Base-by-base conservation (phyloP, 2,797 vertebrate species). In the Halcyon badia region DNA sequence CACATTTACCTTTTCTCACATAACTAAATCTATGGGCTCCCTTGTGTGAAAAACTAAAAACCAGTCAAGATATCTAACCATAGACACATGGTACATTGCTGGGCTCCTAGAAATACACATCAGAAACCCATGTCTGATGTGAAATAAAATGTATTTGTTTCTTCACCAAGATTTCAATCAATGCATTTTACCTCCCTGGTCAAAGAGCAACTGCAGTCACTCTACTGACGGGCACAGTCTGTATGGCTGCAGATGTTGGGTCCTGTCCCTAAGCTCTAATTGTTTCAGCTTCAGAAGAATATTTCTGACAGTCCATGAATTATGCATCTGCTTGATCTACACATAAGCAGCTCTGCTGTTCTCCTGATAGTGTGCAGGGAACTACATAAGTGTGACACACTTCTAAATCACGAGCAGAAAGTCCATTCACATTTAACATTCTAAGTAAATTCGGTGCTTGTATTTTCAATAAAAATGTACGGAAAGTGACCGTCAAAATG, bases 1-100 rank as follows among this genome's bases (percentile, higher is more conserved):
- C 4, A 58, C 7, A 16, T 58, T 87, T 65, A 61, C 31, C 5
- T 83, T 65, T 57, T 57, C 25, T 69, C 30, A 75, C 9, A 3
- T 51, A 68, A 37, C 42, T 58, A 24, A 60, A 80, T n/a, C 21
- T 54, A 31, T 19, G 11, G 41, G 57, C 13, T 80, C 37, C 54
- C 24, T 39, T 69, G 13, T 12, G 5, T 13, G 30, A 94, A 68
- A 68, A 91, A 48, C 19, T 83, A 57, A 92, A 80, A 87, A 58
- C 2, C 28, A 84, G 37, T 30, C 15, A 61, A 75, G 30, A 19
- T 22, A 82, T 11, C 22, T 15, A 83, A 26, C 11, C 7, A 51
- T 7, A 54, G n/a, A 52, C 56, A 82, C 12, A n/a, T 0, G 8
- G 30, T 26, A 73, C 22, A 21, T 7, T 75, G 57, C 35, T 78